Conservation (phyloP, 2,113 vertebrate species). For the Paracanthobrama guichenoti region DNA sequence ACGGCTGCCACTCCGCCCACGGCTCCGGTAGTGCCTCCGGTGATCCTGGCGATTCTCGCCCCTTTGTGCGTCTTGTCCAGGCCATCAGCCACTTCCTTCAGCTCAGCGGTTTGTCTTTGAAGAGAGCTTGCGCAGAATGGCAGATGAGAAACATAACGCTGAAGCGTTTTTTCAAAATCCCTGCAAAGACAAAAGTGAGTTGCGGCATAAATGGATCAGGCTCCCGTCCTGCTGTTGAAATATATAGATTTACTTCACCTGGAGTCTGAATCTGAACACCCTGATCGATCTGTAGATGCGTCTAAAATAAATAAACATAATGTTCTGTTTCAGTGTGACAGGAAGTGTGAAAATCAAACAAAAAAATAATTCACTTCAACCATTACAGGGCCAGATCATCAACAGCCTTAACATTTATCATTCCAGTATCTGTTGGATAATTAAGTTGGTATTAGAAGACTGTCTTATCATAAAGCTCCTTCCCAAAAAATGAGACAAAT, state of each 20-base stretch:
- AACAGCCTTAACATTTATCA: neutral
- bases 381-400: neutral
- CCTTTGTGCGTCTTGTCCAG: neutral
- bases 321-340: neutral
- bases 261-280: neutral
- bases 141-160: neutral
- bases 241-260: neutral
- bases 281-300: neutral
- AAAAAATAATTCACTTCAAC: neutral
- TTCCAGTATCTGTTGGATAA: too few species aligned
- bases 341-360: neutral
- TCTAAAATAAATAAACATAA: neutral
- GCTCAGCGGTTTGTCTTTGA: neutral
- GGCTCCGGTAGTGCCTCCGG: neutral
- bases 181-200: neutral
- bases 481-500: too few species aligned
- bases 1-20: neutral
- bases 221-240: neutral
- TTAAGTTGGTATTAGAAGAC: too few species aligned
- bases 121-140: neutral
- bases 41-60: neutral
- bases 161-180: neutral
- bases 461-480: too few species aligned
- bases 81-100: neutral
- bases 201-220: neutral